Evolutionary conservation across 1,140 invertebrate species (phyloP).

Genomic region (Protaetia brevitarsis): DNA sequence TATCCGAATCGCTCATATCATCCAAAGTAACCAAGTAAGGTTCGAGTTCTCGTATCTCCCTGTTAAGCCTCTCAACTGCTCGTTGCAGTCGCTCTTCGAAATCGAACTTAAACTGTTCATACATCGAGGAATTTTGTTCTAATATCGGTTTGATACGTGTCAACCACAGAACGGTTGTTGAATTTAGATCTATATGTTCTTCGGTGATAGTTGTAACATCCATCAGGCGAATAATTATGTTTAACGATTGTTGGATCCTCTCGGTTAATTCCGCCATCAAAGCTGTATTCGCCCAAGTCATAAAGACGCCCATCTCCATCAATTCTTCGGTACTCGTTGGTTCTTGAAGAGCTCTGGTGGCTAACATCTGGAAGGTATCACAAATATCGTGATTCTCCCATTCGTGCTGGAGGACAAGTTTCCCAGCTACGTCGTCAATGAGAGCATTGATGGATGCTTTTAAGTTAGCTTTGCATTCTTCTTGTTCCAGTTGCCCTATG

Average conservation of each 20-base stretch:
- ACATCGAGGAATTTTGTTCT: conserved; percentile 66
- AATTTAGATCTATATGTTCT: conserved; percentile 66
- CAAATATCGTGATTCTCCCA: conserved; percentile 63
- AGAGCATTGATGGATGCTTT: conserved; percentile 48
- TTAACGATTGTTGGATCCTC: conserved; percentile 60
- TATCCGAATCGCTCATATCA: conserved; percentile 66
- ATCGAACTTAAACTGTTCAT: conserved; percentile 75
- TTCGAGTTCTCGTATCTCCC: conserved; percentile 68
- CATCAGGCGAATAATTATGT: conserved; percentile 62
- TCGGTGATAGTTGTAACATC: conserved; percentile 63
- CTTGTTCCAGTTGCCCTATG: conserved; percentile 53
- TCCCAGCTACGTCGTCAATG: conserved; percentile 52
- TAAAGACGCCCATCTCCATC: conserved; percentile 64
- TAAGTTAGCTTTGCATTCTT: conserved; percentile 51
- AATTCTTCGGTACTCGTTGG: conserved; percentile 69
- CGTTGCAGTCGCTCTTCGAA: conserved; percentile 74
- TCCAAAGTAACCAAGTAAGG: conserved; percentile 65
- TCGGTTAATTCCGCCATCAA: conserved; percentile 52
- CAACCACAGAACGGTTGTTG: conserved; percentile 69
- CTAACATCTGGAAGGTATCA: conserved; percentile 59
- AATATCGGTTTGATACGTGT: conserved; percentile 68
- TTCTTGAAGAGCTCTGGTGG: conserved; percentile 57
- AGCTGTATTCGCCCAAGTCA: conserved; percentile 40
- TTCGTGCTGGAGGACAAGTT: conserved; percentile 52
- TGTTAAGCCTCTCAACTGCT: conserved; percentile 65